Evolutionary conservation across 2,888 invertebrate species (phyloP).

Genomic region (Heliconius hortense): DNA sequence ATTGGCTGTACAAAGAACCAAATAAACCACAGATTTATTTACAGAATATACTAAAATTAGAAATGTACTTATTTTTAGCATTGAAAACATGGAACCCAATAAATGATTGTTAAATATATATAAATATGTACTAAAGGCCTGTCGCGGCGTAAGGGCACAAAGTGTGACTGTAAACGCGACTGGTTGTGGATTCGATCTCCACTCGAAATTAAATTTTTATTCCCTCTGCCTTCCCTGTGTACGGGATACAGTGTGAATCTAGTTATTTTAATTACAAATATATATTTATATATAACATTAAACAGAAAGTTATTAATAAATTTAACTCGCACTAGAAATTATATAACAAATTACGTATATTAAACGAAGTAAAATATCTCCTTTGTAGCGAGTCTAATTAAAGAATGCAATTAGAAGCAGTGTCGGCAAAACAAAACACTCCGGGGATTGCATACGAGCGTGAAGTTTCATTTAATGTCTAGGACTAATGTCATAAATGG

Average conservation of each 20-base stretch:
- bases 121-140: no score
- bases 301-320: background rate
- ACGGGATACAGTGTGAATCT: no score
- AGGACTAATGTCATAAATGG: conserved; percentile 71
- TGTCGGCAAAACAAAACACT: conserved; percentile 59
- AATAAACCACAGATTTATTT: background rate
- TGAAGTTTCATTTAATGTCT: conserved; percentile 67
- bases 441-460: conserved; percentile 58
- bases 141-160: no score
- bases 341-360: background rate
- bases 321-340: background rate
- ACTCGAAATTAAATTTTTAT: no score
- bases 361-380: conserved; percentile 11
- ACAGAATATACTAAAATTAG: background rate
- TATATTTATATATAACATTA: no score
- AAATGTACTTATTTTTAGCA: background rate
- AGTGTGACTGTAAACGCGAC: no score
- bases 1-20: background rate
- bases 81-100: background rate
- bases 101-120: background rate
- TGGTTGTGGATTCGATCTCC: no score
- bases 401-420: conserved; percentile 63
- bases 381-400: conserved; percentile 44
- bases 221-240: no score
- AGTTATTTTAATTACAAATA: no score